phyloP scores from a whole-genome alignment of 2,888 invertebrate species.

The Drosophila planitibia region DNA sequence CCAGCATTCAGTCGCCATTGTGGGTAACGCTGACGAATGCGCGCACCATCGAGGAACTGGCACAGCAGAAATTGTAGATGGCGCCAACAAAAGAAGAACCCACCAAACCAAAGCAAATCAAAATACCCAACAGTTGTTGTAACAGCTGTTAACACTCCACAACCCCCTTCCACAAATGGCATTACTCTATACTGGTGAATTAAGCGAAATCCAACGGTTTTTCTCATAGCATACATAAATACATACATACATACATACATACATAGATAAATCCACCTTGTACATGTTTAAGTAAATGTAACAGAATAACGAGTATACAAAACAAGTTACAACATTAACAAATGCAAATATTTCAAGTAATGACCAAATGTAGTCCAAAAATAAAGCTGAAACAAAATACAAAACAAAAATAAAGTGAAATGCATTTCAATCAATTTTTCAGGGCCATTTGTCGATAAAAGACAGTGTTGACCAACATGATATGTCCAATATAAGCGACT shows the following conservation, averaged over 20 bases:
- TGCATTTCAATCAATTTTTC: background rate
- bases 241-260: background rate
- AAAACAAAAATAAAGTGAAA: background rate
- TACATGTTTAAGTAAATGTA: conserved; percentile 43
- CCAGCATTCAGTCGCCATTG: conserved; percentile 90
- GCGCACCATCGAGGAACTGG: conserved; percentile 86
- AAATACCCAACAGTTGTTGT: conserved; percentile 13
- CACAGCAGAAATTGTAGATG: conserved; percentile 72
- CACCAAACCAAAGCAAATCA: conserved; percentile 16
- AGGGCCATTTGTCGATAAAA: background rate
- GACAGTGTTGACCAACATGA: background rate
- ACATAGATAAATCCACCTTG: conserved; percentile 25
- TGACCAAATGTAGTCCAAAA: conserved; percentile 48
- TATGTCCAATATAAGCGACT: background rate
- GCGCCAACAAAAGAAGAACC: background rate
- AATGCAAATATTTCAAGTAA: conserved; percentile 38
- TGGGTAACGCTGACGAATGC: conserved; percentile 93
- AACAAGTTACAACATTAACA: conserved; percentile 46
- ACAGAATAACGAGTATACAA: conserved; percentile 15
- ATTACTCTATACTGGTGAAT: background rate
- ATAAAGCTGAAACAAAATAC: conserved; percentile 28
- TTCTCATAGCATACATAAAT: conserved; percentile 14
- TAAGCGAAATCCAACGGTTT: conserved; percentile 49
- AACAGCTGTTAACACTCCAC: conserved; percentile 27
- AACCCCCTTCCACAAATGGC: background rate